A percentile compares a stretch with the other conserved stretches of the same genome.
These are phyloP conservation scores for Digitonthophagus gazella DNA, from an alignment of 2,888 invertebrate species.

Conservation along the genomic window DNA sequence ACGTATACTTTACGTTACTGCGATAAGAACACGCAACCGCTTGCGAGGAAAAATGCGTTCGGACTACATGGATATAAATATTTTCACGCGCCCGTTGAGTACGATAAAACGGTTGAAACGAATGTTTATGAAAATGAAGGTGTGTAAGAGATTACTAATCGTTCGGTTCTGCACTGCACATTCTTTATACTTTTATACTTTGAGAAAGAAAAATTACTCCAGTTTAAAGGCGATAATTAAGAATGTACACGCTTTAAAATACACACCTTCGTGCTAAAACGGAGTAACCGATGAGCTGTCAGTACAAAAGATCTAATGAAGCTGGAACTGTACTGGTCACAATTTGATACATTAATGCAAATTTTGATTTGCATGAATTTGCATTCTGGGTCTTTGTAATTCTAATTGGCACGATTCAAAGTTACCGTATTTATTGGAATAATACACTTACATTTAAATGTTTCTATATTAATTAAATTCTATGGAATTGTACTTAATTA, in stretches of 20 bases:
- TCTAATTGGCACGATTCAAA: background rate
- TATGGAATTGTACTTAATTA: too few relatives aligned
- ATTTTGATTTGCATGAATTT: background rate
- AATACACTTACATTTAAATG: too few relatives aligned
- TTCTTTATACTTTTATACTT: background rate
- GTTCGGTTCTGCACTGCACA: too few relatives aligned
- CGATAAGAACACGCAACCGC: background rate
- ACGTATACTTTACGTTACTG: background rate
- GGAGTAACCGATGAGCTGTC: background rate
- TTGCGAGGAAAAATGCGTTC: background rate
- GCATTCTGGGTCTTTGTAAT: background rate
- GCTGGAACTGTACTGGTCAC: background rate
- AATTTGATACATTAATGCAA: background rate
- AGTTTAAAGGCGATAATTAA: background rate
- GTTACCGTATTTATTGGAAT: background rate
- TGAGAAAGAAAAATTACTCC: background rate
- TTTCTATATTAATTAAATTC: too few relatives aligned
- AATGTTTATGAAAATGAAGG: background rate
- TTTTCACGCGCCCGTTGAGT: background rate
- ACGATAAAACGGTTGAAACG: background rate
- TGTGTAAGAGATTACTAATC: background rate
- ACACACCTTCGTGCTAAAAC: background rate
- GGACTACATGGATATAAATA: background rate
- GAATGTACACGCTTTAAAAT: background rate
- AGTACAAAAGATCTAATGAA: background rate